These are phyloP conservation scores for Coreoperca whiteheadi DNA, from an alignment of 2,113 vertebrate species.

Conservation along the genomic window DNA sequence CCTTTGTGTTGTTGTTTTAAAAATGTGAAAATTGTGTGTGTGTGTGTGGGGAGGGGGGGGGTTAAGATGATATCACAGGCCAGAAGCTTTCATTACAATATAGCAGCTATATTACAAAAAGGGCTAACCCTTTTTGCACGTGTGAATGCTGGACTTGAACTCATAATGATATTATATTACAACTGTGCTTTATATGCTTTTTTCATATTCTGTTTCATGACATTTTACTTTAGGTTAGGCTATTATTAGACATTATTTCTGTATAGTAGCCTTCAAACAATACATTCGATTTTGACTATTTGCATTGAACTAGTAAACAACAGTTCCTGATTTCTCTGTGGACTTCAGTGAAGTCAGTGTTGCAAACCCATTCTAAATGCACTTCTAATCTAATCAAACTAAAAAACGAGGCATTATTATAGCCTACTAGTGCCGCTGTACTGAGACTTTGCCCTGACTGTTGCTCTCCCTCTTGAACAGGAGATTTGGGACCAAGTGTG, in stretches of 20 bases:
- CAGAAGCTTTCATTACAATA: background rate
- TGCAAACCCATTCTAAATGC: background rate
- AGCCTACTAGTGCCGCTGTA: background rate
- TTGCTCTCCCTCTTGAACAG: slow-evolving; percentile 75
- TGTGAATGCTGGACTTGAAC: background rate
- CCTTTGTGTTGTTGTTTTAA: background rate
- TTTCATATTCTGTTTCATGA: background rate
- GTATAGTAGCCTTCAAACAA: too few relatives aligned
- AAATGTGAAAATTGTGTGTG: background rate
- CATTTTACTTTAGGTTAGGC: background rate
- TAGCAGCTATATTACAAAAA: background rate
- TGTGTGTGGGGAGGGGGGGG: fast-evolving
- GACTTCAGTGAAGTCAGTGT: background rate
- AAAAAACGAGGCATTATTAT: background rate
- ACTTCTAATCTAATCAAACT: too few relatives aligned
- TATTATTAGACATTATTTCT: background rate
- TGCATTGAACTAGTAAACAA: background rate
- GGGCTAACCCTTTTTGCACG: background rate
- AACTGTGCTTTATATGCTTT: background rate
- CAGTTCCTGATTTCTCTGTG: background rate
- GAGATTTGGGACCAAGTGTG: slow-evolving; percentile 98
- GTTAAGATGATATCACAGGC: background rate
- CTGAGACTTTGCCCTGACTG: slow-evolving; percentile 21
- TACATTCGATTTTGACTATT: background rate
- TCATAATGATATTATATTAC: background rate